Conservation (phyloP, 2,797 vertebrate genomes). For the Arnoldichthys spilopterus region DNA sequence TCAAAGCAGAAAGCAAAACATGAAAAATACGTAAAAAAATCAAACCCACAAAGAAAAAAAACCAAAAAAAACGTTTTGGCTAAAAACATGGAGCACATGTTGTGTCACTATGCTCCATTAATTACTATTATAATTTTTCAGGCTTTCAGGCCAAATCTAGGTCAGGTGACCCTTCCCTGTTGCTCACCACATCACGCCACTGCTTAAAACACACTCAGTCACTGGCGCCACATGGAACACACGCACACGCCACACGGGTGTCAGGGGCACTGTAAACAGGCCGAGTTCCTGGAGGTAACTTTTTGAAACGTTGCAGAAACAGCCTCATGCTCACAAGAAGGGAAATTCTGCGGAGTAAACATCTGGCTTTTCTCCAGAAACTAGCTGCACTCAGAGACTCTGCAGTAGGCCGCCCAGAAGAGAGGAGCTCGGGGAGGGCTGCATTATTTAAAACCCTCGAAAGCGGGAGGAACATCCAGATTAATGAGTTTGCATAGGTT, state of each 20-base stretch:
- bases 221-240: not conserved
- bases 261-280: not conserved
- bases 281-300: not conserved
- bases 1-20: no score
- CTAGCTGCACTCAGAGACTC: conserved; percentile 7
- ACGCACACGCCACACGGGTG: not conserved
- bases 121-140: no score
- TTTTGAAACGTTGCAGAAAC: conserved; percentile 56
- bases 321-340: conserved; percentile 46
- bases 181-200: not conserved
- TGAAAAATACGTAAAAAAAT: no score
- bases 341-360: conserved; percentile 69
- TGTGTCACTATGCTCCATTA: not conserved
- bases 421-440: not conserved
- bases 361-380: conserved; percentile 68
- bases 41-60: no score
- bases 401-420: not conserved
- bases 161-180: conserved; percentile 2
- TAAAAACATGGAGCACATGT: not conserved
- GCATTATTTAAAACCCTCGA: conserved; percentile 58
- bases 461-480: conserved; percentile 29
- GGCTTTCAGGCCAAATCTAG: not conserved
- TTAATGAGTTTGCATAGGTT: not conserved
- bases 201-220: not conserved
- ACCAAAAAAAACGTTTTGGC: not conserved